Conservation (phyloP, 1,140 invertebrate species). For the Danaus plexippus region DNA sequence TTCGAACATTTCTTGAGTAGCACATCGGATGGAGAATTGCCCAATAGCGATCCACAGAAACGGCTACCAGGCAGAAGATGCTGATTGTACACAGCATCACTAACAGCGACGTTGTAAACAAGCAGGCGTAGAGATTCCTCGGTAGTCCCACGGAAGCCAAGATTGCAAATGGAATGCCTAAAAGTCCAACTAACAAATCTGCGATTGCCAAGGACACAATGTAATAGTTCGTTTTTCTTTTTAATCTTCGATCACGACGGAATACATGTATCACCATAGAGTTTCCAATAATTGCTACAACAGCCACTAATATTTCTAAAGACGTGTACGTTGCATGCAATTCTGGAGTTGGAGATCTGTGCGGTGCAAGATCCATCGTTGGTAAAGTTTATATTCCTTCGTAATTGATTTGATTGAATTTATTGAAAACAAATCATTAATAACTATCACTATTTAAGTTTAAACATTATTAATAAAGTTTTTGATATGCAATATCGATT, state of each 20-base stretch:
- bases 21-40: constrained; percentile 92
- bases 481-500: not conserved
- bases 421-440: not conserved
- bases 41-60: constrained; percentile 93
- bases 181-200: constrained; percentile 84
- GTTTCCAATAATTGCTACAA: constrained; percentile 87
- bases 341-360: constrained; percentile 56
- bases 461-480: not conserved
- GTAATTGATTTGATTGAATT: not conserved
- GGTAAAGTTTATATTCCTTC: too few relatives aligned
- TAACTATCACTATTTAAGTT: not conserved
- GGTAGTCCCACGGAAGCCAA: constrained; percentile 78
- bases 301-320: constrained; percentile 85
- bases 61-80: constrained; percentile 91
- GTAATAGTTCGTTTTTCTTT: constrained; percentile 91
- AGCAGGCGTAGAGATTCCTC: constrained; percentile 83
- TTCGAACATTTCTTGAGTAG: constrained; percentile 88
- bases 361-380: constrained; percentile 41
- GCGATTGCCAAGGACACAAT: constrained; percentile 90
- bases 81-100: constrained; percentile 92
- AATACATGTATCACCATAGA: constrained; percentile 89
- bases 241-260: constrained; percentile 79
- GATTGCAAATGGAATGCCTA: constrained; percentile 90
- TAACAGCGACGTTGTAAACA: constrained; percentile 89
- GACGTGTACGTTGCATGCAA: constrained; percentile 80